Base-by-base conservation (phyloP, 2,113 vertebrate genomes). In the Corydoras sp. region DNA sequence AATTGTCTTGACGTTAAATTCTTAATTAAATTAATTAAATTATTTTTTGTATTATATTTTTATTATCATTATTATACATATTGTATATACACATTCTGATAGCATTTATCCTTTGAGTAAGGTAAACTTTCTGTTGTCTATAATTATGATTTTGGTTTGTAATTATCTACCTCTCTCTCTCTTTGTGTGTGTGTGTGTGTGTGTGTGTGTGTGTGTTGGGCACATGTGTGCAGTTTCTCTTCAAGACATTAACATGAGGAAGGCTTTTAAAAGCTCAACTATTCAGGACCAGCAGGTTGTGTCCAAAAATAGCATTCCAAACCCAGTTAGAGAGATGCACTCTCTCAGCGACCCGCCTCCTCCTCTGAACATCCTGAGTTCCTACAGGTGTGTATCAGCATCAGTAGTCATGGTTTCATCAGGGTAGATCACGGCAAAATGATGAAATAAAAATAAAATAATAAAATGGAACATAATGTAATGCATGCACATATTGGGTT, bases 161-260 rank as follows among this genome's bases (percentile, higher is more conserved):
- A 53, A 53, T 12, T 53, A 5, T 14, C 13, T 53, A 3, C 10
- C 51, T 53, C 11, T 12, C 13, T 53, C 13, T 53, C 9, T 53
- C 1, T 53, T 1, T 10, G 3, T 10, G 51, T 12, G 13, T 53
- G 51, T 53, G 51, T 10, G 9, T 10, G 51, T 53, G 51, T 56
- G 30, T 79, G 7, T 60, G 53, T 63, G 58, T 65, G 54, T 73
- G 29, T 65, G 29, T 61, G n/a, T n/a, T n/a, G 51, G 53, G 31
- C 30, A 53, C 60, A 48, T 55, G 18, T 51, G 43, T 59, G 56
- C 81, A 98, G 96, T 98, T 68, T 99, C 96, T 2, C 88, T 99
- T 10, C 97, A 99, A 86, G 96, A 99, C 69, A 98, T 99, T 84
- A 99, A 98, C 88, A 98, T 98, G 95, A 94, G 94, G 74, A 99